phyloP scores from a whole-genome alignment of 2,797 vertebrate genomes.

The Stomatorhinus walkeri region DNA sequence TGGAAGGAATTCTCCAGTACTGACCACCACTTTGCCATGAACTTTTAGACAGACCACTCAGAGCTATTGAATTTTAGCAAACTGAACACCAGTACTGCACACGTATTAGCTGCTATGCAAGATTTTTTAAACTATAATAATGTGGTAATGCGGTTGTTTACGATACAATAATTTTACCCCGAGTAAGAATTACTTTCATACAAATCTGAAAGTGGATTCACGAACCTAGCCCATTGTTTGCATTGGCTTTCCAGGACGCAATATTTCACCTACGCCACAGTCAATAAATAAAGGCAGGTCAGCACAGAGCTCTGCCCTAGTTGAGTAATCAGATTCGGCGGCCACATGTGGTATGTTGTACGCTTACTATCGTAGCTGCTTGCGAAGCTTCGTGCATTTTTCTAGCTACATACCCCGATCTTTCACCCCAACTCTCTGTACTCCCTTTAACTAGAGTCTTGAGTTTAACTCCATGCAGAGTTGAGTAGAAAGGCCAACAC shows the following conservation, averaged over 20 bases:
- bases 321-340: not conserved
- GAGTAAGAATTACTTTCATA: not conserved
- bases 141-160: not conserved
- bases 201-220: not conserved
- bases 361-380: not conserved
- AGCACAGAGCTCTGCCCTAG: not conserved
- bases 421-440: not conserved
- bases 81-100: not conserved
- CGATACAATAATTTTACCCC: not conserved
- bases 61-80: not conserved
- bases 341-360: not conserved
- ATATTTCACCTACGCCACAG: not conserved
- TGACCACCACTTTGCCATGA: not conserved
- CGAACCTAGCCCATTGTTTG: not conserved
- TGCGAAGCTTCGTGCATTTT: not conserved
- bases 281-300: slow-evolving; percentile 13
- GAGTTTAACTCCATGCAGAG: not conserved
- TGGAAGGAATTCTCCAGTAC: not conserved
- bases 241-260: not conserved
- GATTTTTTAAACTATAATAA: not conserved
- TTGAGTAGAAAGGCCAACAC: not conserved
- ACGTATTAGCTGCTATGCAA: not conserved
- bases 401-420: not conserved
- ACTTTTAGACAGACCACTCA: not conserved
- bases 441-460: not conserved